Evolutionary conservation across 2,113 vertebrate genomes (phyloP), one percentile per base, ranked within the genome.

Genomic region (Pedetes capensis): DNA sequence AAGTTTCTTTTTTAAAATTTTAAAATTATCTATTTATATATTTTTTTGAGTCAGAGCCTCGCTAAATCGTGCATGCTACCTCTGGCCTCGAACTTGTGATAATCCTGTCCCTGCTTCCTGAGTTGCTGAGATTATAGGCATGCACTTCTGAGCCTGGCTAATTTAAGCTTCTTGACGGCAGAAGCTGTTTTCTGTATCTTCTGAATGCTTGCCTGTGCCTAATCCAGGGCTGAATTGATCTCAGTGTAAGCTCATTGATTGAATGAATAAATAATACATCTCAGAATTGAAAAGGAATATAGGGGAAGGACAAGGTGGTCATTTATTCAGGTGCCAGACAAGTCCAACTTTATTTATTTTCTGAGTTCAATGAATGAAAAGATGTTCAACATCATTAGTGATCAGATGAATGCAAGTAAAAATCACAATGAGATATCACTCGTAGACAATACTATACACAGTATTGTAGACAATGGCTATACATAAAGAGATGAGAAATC

Each of bases 341-440:
- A 37, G 37, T 90, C 12, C 66, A 89, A 90, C 63, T 13, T 3
- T 69, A 47, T 42, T 37, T 84, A 49, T 92, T 90, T 90, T 89
- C n/a, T 90, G 75, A 87, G 75, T 27, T 95, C 63, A 59, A 12
- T 63, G 51, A 94, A 59, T 61, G 29, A 89, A 71, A 80, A 76
- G 53, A 94, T 47, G 13, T 59, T 80, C 20, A 86, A 55, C 4
- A 61, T n/a, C 42, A 18, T 80, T 80, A 63, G 23, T 69, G 18
- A 59, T 44, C 81, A 85, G 34, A 66, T 71, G 74, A 81, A 64
- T 18, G 13, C 4, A n/a, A n/a, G n/a, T 55, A 27, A 82, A 82
- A 76, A 39, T 16, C 72, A 87, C 64, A 80, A 22, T 0, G 8
- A 42, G 27, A 2, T 86, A 80, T 32, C 49, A 53, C 39, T 86